Evolutionary conservation across 2,113 vertebrate genomes (phyloP).

Genomic region (Thermophis baileyi): DNA sequence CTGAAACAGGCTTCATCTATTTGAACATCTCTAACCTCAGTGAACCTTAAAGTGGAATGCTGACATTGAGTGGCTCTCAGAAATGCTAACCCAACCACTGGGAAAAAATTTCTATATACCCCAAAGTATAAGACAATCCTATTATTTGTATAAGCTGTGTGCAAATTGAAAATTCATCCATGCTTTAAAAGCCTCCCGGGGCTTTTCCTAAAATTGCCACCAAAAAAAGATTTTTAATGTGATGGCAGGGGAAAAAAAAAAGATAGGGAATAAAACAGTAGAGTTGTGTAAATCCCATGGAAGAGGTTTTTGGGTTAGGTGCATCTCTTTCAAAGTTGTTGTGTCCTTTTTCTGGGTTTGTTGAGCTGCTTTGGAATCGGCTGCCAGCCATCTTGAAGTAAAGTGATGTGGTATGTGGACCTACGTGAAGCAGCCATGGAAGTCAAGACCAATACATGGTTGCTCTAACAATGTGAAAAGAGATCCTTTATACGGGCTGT

Average conservation of each 20-base stretch:
- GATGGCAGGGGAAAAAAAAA: not conserved
- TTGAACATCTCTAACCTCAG: conserved; percentile 43
- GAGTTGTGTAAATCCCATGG: not conserved
- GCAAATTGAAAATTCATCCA: not conserved
- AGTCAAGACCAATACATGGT: not conserved
- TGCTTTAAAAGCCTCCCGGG: not conserved
- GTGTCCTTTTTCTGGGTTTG: not conserved
- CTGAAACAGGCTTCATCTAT: conserved; percentile 39
- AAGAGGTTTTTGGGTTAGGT: not conserved
- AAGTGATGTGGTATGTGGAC: not conserved
- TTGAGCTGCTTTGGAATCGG: not conserved
- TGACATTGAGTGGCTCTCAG: conserved; percentile 12
- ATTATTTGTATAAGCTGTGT: not conserved
- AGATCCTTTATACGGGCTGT: not conserved
- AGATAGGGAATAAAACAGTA: not conserved
- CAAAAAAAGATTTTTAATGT: not conserved
- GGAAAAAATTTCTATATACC: not conserved
- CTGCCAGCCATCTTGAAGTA: not conserved
- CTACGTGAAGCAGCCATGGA: not conserved
- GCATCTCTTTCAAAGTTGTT: not conserved
- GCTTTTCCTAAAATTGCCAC: not conserved
- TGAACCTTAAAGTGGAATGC: conserved; percentile 34
- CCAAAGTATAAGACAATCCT: not conserved
- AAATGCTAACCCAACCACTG: not conserved
- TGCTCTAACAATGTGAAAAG: not conserved